phyloP scores from a whole-genome alignment of 1,140 invertebrate species.

The Odontomachus brunneus region DNA sequence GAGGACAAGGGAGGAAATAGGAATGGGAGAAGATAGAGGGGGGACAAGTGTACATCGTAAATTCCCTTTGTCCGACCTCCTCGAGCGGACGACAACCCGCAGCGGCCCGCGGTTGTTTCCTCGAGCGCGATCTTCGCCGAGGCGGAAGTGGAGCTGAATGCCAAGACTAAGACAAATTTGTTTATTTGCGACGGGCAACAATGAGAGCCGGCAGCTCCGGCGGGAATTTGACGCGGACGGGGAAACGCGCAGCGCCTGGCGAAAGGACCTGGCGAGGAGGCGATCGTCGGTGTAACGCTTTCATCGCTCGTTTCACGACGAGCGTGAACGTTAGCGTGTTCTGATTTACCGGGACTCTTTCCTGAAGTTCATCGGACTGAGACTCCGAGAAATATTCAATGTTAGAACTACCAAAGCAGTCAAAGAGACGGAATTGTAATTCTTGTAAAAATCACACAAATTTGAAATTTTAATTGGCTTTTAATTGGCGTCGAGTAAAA shows the following conservation, averaged over 20 bases:
- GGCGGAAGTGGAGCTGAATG: slow-evolving; percentile 45
- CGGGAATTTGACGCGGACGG: slow-evolving; percentile 29
- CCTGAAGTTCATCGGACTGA: too few relatives aligned
- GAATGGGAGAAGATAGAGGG: slow-evolving; percentile 39
- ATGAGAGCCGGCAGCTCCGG: slow-evolving; percentile 44
- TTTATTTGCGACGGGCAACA: slow-evolving; percentile 56
- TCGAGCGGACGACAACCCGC: slow-evolving; percentile 46
- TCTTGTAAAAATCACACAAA: too few relatives aligned
- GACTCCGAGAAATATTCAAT: too few relatives aligned
- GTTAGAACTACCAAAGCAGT: too few relatives aligned
- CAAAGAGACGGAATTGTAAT: too few relatives aligned
- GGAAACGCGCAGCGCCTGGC: not conserved
- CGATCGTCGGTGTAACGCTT: not conserved
- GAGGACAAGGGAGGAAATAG: slow-evolving; percentile 28
- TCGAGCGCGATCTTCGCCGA: slow-evolving; percentile 32
- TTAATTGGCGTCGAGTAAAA: too few relatives aligned
- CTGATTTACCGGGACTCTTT: too few relatives aligned
- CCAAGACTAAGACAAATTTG: slow-evolving; percentile 63
- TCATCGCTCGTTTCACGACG: not conserved
- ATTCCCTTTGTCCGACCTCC: slow-evolving; percentile 72
- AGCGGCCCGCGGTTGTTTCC: slow-evolving; percentile 33
- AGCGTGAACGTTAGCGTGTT: too few relatives aligned
- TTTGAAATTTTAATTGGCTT: too few relatives aligned
- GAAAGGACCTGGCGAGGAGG: not conserved
- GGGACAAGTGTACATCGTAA: slow-evolving; percentile 68